These are phyloP conservation scores for Pipistrellus kuhlii DNA, from an alignment of 2,797 vertebrate genomes.

Conservation along the genomic window DNA sequence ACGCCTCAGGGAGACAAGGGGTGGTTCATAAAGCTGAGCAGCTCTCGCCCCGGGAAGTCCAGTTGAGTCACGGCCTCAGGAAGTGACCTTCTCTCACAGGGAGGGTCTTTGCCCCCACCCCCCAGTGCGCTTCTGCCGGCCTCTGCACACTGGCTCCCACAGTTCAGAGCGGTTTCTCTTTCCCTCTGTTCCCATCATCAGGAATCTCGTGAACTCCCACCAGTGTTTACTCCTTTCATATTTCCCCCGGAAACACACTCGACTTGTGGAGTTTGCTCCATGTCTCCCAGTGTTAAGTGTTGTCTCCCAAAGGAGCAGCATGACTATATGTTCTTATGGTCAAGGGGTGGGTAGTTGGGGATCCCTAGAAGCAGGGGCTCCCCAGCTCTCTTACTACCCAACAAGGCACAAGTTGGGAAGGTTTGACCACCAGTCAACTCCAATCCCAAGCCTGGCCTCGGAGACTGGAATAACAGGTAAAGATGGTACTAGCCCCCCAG, in stretches of 20 bases:
- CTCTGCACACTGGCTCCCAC: neutral
- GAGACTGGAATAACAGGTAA: slow-evolving; percentile 6
- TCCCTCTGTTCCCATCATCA: neutral
- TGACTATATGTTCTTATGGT: neutral
- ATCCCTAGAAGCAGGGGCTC: neutral
- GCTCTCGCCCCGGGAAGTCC: neutral
- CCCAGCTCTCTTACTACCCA: neutral
- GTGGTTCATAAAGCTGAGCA: neutral
- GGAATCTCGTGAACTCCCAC: neutral
- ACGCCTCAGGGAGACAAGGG: neutral
- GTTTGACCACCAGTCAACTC: neutral
- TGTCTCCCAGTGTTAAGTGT: neutral
- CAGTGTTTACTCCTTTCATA: neutral
- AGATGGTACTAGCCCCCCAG: neutral
- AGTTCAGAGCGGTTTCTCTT: neutral
- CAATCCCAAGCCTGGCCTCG: neutral
- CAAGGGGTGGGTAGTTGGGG: neutral
- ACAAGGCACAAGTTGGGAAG: neutral
- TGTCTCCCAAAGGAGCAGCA: neutral
- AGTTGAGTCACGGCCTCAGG: neutral
- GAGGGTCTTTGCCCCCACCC: neutral
- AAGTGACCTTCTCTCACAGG: neutral
- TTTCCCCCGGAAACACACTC: slow-evolving; percentile 17
- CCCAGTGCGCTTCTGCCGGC: neutral
- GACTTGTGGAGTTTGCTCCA: neutral